Conservation (phyloP, 2,888 invertebrate species). For the Molanna angustata region DNA sequence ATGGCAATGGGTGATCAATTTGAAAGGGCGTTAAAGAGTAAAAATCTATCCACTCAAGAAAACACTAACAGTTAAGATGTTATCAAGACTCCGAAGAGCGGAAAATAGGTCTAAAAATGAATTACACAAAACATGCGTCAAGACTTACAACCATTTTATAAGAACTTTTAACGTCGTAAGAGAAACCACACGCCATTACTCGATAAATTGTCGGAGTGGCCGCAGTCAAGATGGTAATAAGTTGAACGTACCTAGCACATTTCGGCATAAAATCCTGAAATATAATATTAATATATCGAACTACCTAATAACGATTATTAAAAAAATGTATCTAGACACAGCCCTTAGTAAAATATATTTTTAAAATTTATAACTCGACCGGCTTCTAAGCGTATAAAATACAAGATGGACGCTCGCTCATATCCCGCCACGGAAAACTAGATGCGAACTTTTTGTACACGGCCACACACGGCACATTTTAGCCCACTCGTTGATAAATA, state of each 20-base stretch:
- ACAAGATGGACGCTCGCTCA: conserved; percentile 81
- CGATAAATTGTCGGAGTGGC: conserved; percentile 54
- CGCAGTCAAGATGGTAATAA: conserved; percentile 41
- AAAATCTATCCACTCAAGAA: conserved; percentile 9
- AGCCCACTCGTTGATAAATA: conserved; percentile 42
- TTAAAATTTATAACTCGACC: conserved; percentile 60
- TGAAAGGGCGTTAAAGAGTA: conserved; percentile 26
- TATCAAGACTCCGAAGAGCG: conserved; percentile 11
- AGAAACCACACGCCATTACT: conserved; percentile 62
- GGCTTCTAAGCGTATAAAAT: conserved; percentile 73
- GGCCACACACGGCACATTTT: conserved; percentile 46
- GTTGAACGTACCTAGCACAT: conserved; percentile 69
- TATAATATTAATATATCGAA: conserved; percentile 48
- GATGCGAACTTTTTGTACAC: conserved; percentile 40
- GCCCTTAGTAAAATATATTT: conserved; percentile 52
- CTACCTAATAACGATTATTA: conserved; percentile 50
- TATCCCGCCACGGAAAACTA: conserved; percentile 61
- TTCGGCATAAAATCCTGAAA: conserved; percentile 63
- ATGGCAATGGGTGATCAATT: conserved; percentile 25
- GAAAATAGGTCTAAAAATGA: no score
- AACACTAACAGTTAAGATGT: conserved; percentile 2
- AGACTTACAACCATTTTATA: conserved; percentile 13
- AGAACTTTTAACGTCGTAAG: conserved; percentile 18
- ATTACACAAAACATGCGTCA: no score
- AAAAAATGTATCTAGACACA: conserved; percentile 50